Evolutionary conservation across 2,888 invertebrate genomes (phyloP), one percentile per base, ranked within the genome.

Genomic region (Spialia ferax): DNA sequence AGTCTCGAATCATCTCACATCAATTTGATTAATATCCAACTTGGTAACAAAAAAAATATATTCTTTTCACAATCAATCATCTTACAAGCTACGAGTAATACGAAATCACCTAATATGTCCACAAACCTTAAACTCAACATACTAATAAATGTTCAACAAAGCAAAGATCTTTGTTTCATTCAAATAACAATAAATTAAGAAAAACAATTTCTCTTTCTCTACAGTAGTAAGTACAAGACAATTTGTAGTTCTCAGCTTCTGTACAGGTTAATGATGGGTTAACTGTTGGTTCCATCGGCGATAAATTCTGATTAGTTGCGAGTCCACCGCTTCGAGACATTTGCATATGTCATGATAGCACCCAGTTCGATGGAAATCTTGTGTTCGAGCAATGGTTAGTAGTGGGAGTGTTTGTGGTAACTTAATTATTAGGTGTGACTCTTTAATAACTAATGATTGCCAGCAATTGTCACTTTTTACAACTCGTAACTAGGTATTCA

Each of bases 291-390:
- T 60, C 48, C 35, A 22, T n/a, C 15, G 32, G 63, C 63, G 48
- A 66, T 70, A 62, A 70, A 65, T 65, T 65, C 61, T 65, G 52
- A 60, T 70, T 68, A 70, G 59, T 38, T 20, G 56, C 48, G 35
- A 18, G 52, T 13, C 52, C 35, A 35, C 23, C 48, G 54, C 59
- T 55, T 18, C 54, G 7, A 35, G 67, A 67, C 61, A 61, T 66
- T 61, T 67, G 55, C 61, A 67, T 61, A 23, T 45, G 55, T 67
- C 55, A 45, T 38, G 62, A 45, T 48, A 38, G 32, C 29, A 54
- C 54, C 26, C 15, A 13, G 26, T 52, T 38, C 32, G 59, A 60
- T 54, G 38, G 66, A 42, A 38, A 52, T 59, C 65, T 59, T 26
- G 29, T 50, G 52, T 65, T 38, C 23, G 38, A 22, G 15, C 15